These are phyloP conservation scores for Caenorhabditis inopinata DNA, from an alignment of 1,140 invertebrate species.

Conservation along the genomic window DNA sequence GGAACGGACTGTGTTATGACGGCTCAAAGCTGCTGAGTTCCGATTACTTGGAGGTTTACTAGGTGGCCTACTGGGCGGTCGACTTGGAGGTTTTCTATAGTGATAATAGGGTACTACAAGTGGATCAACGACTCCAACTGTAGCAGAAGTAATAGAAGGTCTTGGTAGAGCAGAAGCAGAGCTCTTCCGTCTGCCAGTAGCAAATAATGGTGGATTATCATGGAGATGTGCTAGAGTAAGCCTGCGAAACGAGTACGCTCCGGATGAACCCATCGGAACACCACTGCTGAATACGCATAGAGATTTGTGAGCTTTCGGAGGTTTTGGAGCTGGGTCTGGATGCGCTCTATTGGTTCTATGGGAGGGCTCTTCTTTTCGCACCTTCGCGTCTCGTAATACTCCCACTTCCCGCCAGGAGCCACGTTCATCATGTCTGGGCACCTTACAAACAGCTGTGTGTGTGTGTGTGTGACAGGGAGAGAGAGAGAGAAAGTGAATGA, in stretches of 20 bases:
- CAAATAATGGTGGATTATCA: constrained; percentile 28
- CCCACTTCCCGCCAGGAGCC: constrained; percentile 27
- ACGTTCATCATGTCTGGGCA: constrained; percentile 32
- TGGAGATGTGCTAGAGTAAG: constrained; percentile 21
- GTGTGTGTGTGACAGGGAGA: no score
- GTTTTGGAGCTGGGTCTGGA: background rate
- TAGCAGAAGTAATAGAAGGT: background rate
- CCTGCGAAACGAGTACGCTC: constrained; percentile 17
- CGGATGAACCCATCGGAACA: constrained; percentile 31
- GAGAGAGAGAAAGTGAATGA: no score
- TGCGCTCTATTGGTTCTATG: constrained; percentile 33
- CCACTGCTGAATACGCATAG: constrained; percentile 9
- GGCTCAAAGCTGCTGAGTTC: background rate
- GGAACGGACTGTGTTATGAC: constrained; percentile 33
- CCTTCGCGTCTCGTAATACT: constrained; percentile 28
- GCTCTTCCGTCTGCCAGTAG: background rate
- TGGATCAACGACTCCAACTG: background rate
- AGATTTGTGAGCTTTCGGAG: constrained; percentile 4
- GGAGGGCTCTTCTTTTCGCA: constrained; percentile 31
- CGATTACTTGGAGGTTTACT: constrained; percentile 26
- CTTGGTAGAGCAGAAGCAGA: background rate
- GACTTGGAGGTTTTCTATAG: constrained; percentile 30
- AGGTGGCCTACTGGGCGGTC: constrained; percentile 24
- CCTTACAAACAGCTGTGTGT: constrained; percentile 31
- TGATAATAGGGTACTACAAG: constrained; percentile 5